Conservation (phyloP, 1,140 invertebrate genomes). For the Anastrepha obliqua region DNA sequence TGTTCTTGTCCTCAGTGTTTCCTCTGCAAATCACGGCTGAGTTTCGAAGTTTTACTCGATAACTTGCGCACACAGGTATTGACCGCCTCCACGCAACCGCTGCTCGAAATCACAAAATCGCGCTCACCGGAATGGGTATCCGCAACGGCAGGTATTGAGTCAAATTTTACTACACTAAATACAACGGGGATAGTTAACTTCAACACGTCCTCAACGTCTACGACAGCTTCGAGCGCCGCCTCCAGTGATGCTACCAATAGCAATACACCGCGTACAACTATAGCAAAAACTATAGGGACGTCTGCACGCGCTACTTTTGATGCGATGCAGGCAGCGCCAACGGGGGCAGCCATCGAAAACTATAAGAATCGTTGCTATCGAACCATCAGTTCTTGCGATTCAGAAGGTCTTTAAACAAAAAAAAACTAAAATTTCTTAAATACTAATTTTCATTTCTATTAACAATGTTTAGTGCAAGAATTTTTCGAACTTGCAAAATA, state of each 20-base stretch:
- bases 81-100: conserved; percentile 81
- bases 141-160: conserved; percentile 74
- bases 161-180: conserved; percentile 52
- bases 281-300: conserved; percentile 36
- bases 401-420: conserved; percentile 56
- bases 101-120: conserved; percentile 87
- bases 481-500: neutral
- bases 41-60: conserved; percentile 87
- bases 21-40: conserved; percentile 88
- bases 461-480: neutral
- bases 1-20: conserved; percentile 84
- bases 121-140: conserved; percentile 81
- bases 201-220: conserved; percentile 63
- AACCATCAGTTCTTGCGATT: conserved; percentile 58
- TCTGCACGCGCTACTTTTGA: conserved; percentile 36
- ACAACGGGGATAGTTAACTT: conserved; percentile 58
- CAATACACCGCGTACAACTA: conserved; percentile 23
- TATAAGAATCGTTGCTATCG: conserved; percentile 52
- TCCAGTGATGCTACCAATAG: conserved; percentile 50
- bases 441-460: conserved; percentile 24
- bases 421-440: neutral
- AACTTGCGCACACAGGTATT: conserved; percentile 82
- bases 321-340: neutral
- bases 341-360: conserved; percentile 26
- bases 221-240: conserved; percentile 7